Evolutionary conservation across 2,797 vertebrate species (phyloP).

Genomic region (Pseudotriccus pelzelni): DNA sequence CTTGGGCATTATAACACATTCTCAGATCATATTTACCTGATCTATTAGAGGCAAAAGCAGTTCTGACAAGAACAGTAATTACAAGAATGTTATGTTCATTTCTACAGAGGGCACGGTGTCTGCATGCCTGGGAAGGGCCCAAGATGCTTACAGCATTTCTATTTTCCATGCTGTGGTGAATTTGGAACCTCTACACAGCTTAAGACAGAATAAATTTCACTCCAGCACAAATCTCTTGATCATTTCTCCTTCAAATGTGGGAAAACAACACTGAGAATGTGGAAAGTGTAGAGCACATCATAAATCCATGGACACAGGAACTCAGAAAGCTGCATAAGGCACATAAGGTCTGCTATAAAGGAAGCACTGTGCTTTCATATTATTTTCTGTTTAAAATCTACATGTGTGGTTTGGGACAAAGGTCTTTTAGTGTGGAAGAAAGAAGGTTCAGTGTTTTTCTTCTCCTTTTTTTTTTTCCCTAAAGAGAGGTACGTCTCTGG

Average conservation of each 20-base stretch:
- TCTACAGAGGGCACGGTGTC: constrained; percentile 55
- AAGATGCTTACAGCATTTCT: constrained; percentile 74
- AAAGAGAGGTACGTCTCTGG: constrained; percentile 54
- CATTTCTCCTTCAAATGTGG: constrained; percentile 81
- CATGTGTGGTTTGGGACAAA: constrained; percentile 83
- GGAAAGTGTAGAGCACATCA: constrained; percentile 78
- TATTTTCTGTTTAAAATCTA: constrained; percentile 80
- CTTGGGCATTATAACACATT: neutral
- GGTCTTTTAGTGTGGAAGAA: constrained; percentile 79
- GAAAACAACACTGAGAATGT: constrained; percentile 77
- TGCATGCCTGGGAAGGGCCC: constrained; percentile 69
- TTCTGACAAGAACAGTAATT: constrained; percentile 36
- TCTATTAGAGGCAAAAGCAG: constrained; percentile 31
- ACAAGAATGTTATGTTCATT: constrained; percentile 43
- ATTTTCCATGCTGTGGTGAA: constrained; percentile 80
- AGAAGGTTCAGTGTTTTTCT: constrained; percentile 76
- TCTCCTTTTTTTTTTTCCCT: neutral
- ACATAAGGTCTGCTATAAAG: constrained; percentile 77
- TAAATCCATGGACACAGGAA: constrained; percentile 81
- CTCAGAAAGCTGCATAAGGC: constrained; percentile 75
- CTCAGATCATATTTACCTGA: constrained; percentile 35
- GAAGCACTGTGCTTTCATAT: constrained; percentile 80
- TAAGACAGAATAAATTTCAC: constrained; percentile 81
- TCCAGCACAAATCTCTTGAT: constrained; percentile 80
- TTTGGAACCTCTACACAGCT: constrained; percentile 77